Percentiles rank a stretch among this genome's conserved stretches.
Conservation (phyloP, 2,797 vertebrate species). For the Mus spretus region DNA sequence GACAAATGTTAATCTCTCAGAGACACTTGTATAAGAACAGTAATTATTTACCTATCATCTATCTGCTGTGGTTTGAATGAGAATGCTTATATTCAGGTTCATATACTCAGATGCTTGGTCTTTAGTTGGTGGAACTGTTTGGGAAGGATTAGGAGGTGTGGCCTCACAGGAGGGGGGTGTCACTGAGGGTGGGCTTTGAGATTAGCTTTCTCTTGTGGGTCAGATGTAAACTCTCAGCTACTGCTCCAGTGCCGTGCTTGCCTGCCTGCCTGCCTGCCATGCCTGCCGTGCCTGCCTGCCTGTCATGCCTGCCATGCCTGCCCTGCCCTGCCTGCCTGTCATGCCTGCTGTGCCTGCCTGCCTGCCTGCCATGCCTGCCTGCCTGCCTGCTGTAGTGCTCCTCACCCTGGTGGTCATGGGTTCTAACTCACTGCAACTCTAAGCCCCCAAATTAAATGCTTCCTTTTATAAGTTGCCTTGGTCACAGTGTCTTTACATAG, state of each 20-base stretch:
- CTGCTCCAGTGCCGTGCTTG: too few species aligned
- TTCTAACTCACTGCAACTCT: neutral
- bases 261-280: too few species aligned
- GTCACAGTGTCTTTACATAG: neutral
- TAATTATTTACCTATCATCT: neutral
- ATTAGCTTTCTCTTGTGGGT: neutral
- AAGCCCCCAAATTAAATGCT: neutral
- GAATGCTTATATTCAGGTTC: neutral
- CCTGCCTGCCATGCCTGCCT: too few species aligned
- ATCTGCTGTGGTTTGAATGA: neutral
- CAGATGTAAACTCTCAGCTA: neutral
- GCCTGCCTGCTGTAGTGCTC: neutral
- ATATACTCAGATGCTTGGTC: neutral
- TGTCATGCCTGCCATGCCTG: too few species aligned
- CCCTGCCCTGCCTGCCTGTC: too few species aligned
- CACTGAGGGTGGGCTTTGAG: neutral
- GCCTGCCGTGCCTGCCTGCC: too few species aligned
- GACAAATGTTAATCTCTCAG: conserved; percentile 41
- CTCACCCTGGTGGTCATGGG: neutral
- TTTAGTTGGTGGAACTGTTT: neutral
- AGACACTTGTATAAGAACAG: conserved; percentile 19
- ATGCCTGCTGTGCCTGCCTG: too few species aligned
- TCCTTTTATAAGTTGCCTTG: neutral
- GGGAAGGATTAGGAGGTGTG: neutral
- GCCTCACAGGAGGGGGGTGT: neutral